phyloP scores from a whole-genome alignment of 2,113 vertebrate species.

The Opisthocomus hoazin region DNA sequence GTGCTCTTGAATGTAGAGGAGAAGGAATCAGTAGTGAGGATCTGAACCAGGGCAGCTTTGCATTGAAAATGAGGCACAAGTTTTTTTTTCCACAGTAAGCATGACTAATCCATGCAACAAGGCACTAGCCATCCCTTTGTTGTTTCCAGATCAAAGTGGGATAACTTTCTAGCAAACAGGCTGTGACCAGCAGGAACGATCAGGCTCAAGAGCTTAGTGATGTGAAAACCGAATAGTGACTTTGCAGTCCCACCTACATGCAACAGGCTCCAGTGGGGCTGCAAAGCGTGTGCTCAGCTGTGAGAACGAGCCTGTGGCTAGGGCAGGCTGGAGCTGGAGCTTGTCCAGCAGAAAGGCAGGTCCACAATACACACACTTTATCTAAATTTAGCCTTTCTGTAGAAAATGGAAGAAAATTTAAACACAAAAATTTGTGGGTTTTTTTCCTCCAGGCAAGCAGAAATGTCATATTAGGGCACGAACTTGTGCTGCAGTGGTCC shows the following conservation, averaged over 20 bases:
- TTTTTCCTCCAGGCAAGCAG: not conserved
- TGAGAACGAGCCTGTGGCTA: not conserved
- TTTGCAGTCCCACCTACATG: accelerated
- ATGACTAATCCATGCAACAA: not conserved
- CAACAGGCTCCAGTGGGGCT: not conserved
- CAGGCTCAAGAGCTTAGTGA: not conserved
- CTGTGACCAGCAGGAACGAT: not conserved
- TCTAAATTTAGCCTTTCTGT: not conserved
- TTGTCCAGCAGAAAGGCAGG: not conserved
- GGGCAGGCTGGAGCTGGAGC: not conserved
- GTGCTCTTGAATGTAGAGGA: not conserved
- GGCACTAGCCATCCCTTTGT: not conserved
- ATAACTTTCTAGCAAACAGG: not conserved
- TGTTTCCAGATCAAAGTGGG: not conserved
- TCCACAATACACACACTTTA: not conserved
- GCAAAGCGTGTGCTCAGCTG: not conserved
- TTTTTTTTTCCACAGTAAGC: not conserved
- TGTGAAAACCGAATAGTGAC: not conserved
- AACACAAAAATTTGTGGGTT: not conserved
- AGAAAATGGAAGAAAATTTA: not conserved
- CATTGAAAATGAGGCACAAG: not conserved
- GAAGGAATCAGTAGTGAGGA: not conserved
- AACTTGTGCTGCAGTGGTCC: not conserved
- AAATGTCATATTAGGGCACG: no score
- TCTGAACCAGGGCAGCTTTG: not conserved